Percentiles rank a stretch among this genome's conserved stretches.
Conservation (phyloP, 2,888 invertebrate species). For the Pristionchus exspectatus region DNA sequence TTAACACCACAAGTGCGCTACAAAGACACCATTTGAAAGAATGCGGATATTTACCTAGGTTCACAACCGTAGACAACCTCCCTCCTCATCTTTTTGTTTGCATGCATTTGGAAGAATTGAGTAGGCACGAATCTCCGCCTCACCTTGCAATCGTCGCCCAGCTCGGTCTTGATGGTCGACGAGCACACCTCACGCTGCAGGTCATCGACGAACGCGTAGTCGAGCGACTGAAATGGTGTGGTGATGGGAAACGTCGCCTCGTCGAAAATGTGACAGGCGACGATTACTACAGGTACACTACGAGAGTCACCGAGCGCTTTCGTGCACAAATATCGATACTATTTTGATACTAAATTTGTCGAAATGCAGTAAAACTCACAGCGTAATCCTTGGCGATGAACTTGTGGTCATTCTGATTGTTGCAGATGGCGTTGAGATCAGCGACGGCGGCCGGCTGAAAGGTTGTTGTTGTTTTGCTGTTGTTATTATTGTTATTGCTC, state of each 20-base stretch:
- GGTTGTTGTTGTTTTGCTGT: neutral
- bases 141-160: slow-evolving; percentile 24
- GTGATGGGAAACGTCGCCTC: too few relatives aligned
- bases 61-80: neutral
- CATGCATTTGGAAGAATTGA: neutral
- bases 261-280: neutral
- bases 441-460: slow-evolving; percentile 19
- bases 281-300: neutral
- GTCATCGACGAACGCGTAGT: slow-evolving; percentile 47
- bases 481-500: neutral
- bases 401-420: slow-evolving; percentile 51
- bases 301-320: too few relatives aligned
- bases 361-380: neutral
- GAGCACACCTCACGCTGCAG: slow-evolving; percentile 46
- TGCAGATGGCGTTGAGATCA: slow-evolving; percentile 52
- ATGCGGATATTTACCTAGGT: too few relatives aligned
- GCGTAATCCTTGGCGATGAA: slow-evolving; percentile 54
- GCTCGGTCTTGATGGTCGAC: slow-evolving; percentile 37
- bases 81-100: neutral
- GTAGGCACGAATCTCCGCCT: too few relatives aligned
- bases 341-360: neutral
- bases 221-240: slow-evolving; percentile 15
- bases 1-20: too few relatives aligned
- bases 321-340: too few relatives aligned
- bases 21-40: neutral